phyloP scores from a whole-genome alignment of 2,797 vertebrate genomes.

The Melanotaenia parkinsoni region DNA sequence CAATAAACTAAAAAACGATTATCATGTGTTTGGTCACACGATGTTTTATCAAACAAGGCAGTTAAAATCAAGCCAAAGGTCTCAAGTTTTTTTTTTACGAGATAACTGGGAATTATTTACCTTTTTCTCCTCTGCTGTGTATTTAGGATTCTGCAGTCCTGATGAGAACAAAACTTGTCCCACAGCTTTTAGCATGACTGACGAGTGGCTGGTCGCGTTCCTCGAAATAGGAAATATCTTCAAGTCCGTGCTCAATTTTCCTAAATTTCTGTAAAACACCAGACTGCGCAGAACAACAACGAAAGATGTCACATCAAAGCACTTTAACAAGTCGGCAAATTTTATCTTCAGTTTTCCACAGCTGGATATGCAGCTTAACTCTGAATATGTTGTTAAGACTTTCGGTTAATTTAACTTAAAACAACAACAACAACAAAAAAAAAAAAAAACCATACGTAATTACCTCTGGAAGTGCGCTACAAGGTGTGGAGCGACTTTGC shows the following conservation, averaged over 20 bases:
- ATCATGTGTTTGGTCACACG: neutral
- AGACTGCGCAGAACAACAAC: neutral
- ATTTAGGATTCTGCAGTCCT: slow-evolving; percentile 74
- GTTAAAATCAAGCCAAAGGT: slow-evolving; percentile 21
- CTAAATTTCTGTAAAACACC: slow-evolving; percentile 5
- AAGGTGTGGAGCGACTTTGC: neutral
- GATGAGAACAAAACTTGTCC: slow-evolving; percentile 76
- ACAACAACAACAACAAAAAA: too few relatives aligned
- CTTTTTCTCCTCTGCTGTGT: slow-evolving; percentile 70
- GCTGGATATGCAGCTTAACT: neutral
- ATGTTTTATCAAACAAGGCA: neutral
- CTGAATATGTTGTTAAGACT: neutral
- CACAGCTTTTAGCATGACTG: slow-evolving; percentile 77
- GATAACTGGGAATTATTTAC: slow-evolving; percentile 51
- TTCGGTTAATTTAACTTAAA: neutral
- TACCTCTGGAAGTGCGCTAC: slow-evolving; percentile 14
- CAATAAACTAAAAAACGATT: neutral
- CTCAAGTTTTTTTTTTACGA: slow-evolving; percentile 1
- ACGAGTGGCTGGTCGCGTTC: neutral
- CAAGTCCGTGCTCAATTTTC: neutral
- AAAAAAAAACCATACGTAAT: neutral
- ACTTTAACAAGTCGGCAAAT: neutral
- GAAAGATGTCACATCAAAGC: neutral
- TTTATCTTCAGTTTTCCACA: neutral
- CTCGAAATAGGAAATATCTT: neutral